Evolutionary conservation across 2,797 vertebrate species (phyloP).

Genomic region (Lemur catta): DNA sequence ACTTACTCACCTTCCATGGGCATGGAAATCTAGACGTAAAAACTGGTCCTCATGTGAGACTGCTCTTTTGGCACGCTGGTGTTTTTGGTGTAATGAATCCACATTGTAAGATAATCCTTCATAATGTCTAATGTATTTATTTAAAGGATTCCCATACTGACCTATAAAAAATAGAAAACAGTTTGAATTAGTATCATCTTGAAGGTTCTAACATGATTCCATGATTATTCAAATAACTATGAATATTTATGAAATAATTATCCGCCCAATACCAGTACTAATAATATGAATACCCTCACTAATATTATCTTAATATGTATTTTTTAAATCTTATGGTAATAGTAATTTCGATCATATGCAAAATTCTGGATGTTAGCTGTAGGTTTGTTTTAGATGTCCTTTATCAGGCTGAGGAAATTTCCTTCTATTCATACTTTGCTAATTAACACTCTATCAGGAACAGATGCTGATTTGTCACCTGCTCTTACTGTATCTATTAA

Average conservation of each 20-base stretch:
- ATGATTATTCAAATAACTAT: slow-evolving; percentile 15
- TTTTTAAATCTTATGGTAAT: not conserved
- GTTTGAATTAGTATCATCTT: slow-evolving; percentile 57
- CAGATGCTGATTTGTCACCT: slow-evolving; percentile 7
- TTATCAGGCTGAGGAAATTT: not conserved
- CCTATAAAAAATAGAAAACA: slow-evolving; percentile 85
- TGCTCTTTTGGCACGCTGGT: slow-evolving; percentile 97
- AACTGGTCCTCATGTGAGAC: slow-evolving; percentile 90
- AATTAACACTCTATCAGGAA: not conserved
- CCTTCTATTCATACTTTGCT: slow-evolving; percentile 2
- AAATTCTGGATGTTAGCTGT: not conserved
- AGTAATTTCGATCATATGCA: not conserved
- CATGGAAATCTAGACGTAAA: slow-evolving; percentile 93
- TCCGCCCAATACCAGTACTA: not conserved
- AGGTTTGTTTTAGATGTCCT: not conserved
- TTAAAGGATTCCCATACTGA: slow-evolving; percentile 92
- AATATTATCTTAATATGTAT: not conserved
- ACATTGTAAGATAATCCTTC: slow-evolving; percentile 96
- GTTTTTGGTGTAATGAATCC: slow-evolving; percentile 92
- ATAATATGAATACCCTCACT: not conserved
- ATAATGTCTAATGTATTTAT: slow-evolving; percentile 95
- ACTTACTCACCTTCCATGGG: slow-evolving; percentile 94
- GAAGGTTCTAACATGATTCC: slow-evolving; percentile 13
- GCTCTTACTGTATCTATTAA: not conserved
- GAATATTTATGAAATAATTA: not conserved